Evolutionary conservation across 2,797 vertebrate species (phyloP), one percentile per base, ranked within the genome.

Genomic region (Lepilemur ruficaudatus): DNA sequence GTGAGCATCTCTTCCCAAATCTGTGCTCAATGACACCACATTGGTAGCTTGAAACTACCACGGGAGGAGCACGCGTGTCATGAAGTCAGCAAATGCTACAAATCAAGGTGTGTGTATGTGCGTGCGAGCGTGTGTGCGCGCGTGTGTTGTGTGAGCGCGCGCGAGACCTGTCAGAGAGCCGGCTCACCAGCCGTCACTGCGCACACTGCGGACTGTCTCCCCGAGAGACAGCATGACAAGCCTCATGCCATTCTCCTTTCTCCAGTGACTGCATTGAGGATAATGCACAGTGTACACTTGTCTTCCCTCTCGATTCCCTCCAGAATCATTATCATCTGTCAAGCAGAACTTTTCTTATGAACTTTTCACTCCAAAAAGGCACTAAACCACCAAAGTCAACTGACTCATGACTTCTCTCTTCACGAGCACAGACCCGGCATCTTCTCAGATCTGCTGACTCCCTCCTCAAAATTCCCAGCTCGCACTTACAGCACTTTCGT

Each of bases 321-420:
- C 57, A 95, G 95, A 96, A 70, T 69, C 91, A 23, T 86, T 59
- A 94, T 85, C 91, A 92, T 52, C 87, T 83, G 79, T 92, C 94
- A 95, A 69, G 91, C 93, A 95, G 95, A 97, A 96, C 89, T 90
- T 93, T 94, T 82, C 35, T 69, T 67, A 93, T 17, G 83, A 95
- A 87, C 41, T 97, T 95, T 75, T 96, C 63, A 69, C 96, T 95
- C 89, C 84, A 35, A 96, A 94, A 90, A 97, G 83, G 87, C 84
- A 80, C 84, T 52, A 86, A 97, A 35, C 70, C 35, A 7, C 95
- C 57, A 12, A 88, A 90, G 95, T 76, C 10, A 4, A 94, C 91
- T 41, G 73, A 61, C 80, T 95, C 46, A 10, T 2, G 0, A 22
- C 93, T 95, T 83, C 76, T 20, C 73, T 6, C 15, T 2, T 67